These are phyloP conservation scores for Scaptomyza tumidula DNA, from an alignment of 2,888 invertebrate genomes.

Conservation along the genomic window DNA sequence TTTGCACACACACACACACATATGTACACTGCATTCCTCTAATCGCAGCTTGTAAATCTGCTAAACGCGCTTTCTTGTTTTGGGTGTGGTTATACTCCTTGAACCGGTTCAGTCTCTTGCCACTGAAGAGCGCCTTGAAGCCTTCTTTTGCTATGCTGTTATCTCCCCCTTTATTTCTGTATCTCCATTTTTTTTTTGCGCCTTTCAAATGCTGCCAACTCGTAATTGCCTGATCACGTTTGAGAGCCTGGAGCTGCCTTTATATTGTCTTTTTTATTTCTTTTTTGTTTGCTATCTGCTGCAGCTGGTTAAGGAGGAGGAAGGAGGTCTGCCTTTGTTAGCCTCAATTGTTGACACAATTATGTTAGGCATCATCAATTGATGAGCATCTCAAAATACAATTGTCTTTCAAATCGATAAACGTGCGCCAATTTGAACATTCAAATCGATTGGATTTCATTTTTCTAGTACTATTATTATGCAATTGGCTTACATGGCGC, in stretches of 20 bases:
- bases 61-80: constrained; percentile 67
- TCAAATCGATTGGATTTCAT: constrained; percentile 37
- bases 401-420: constrained; percentile 35
- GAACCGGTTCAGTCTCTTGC: constrained; percentile 57
- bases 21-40: constrained; percentile 27
- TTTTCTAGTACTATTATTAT: constrained; percentile 1
- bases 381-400: constrained; percentile 57
- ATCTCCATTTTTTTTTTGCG: constrained; percentile 7
- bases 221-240: constrained; percentile 72
- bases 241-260: constrained; percentile 38
- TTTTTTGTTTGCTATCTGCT: constrained; percentile 19
- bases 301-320: constrained; percentile 25
- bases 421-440: constrained; percentile 62
- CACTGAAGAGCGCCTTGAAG: constrained; percentile 28
- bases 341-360: constrained; percentile 62
- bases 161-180: neutral
- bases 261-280: constrained; percentile 11
- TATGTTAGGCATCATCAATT: constrained; percentile 54
- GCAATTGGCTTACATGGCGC: constrained; percentile 20
- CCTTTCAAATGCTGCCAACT: constrained; percentile 21
- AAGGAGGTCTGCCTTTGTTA: constrained; percentile 13
- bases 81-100: constrained; percentile 66
- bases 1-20: constrained; percentile 36
- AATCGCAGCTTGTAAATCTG: constrained; percentile 68
- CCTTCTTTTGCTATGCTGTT: constrained; percentile 21